Conservation (phyloP, 2,797 vertebrate genomes). For the Etheostoma nigrum region DNA sequence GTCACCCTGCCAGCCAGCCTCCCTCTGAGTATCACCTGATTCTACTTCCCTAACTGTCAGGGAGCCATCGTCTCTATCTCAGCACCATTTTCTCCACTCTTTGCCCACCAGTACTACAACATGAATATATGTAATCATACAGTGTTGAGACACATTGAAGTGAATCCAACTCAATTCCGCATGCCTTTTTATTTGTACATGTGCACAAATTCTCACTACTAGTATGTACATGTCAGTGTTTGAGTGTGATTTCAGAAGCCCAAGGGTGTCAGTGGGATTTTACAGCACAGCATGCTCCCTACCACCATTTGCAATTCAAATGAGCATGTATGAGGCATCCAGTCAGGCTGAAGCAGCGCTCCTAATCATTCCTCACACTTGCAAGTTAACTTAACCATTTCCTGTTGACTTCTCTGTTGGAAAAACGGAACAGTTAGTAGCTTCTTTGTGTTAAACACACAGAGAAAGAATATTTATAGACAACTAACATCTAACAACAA, state of each 20-base stretch:
- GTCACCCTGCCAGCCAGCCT: slow-evolving; percentile 14
- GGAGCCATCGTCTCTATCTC: slow-evolving; percentile 43
- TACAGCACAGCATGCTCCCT: slow-evolving; percentile 65
- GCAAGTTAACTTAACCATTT: slow-evolving; percentile 53
- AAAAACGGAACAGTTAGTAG: slow-evolving; percentile 3
- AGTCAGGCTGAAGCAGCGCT: slow-evolving; percentile 40
- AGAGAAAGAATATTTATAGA: slow-evolving; percentile 9
- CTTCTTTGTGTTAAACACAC: slow-evolving; percentile 11
- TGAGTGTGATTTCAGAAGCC: slow-evolving; percentile 52
- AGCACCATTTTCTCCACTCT: slow-evolving; percentile 12
- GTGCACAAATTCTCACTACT: slow-evolving; percentile 23
- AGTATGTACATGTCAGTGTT: slow-evolving; percentile 49
- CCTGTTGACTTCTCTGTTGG: slow-evolving; percentile 18
- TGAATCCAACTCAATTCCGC: background rate
- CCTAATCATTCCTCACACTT: slow-evolving; percentile 43
- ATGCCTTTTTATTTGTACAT: background rate
- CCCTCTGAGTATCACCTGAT: slow-evolving; percentile 28
- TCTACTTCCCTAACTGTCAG: slow-evolving; percentile 7
- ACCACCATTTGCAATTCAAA: slow-evolving; percentile 81
- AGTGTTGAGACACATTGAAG: slow-evolving; percentile 19
- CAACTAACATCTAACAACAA: background rate
- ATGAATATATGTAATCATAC: background rate
- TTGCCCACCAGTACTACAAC: background rate
- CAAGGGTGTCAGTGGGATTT: slow-evolving; percentile 64
- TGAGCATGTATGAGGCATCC: slow-evolving; percentile 62